These are phyloP conservation scores for Erebia aethiops DNA, from an alignment of 2,888 invertebrate genomes.

Conservation along the genomic window DNA sequence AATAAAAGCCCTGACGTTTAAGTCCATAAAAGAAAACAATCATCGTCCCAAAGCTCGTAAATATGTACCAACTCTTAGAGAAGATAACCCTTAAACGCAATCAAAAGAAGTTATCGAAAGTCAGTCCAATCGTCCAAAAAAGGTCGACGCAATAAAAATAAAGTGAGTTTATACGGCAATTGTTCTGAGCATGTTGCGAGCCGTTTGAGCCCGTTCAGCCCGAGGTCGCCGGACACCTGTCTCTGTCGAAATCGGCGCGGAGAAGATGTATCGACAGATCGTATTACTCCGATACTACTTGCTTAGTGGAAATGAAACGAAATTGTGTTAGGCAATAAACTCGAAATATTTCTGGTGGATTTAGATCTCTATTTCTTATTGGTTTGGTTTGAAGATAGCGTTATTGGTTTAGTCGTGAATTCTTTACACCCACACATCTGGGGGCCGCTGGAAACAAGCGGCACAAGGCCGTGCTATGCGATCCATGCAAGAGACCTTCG, in stretches of 20 bases:
- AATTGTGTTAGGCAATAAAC: conserved; percentile 19
- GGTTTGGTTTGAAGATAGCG: not conserved
- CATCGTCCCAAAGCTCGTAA: not conserved
- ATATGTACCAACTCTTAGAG: conserved; percentile 17
- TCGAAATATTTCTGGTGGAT: conserved; percentile 9
- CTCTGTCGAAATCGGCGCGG: conserved; percentile 44
- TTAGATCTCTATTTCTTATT: conserved; percentile 3
- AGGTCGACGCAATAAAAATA: conserved; percentile 54
- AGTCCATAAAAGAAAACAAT: not conserved
- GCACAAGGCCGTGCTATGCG: no score
- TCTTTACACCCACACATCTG: no score
- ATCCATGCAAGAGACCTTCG: no score
- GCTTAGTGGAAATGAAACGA: conserved; percentile 30
- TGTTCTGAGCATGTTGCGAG: conserved; percentile 33
- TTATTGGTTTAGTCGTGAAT: no score
- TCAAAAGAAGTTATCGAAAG: conserved; percentile 26
- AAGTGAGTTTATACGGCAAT: conserved; percentile 39
- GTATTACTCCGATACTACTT: conserved; percentile 27
- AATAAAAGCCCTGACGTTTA: not conserved
- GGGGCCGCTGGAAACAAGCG: no score
- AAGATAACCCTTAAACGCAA: conserved; percentile 24
- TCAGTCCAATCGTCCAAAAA: conserved; percentile 43
- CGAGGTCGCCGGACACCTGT: conserved; percentile 61
- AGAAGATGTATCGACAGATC: conserved; percentile 31
- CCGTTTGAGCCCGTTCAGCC: conserved; percentile 50